Evolutionary conservation across 2,888 invertebrate species (phyloP), one percentile per base, ranked within the genome.

Genomic region (Emmelina monodactyla): DNA sequence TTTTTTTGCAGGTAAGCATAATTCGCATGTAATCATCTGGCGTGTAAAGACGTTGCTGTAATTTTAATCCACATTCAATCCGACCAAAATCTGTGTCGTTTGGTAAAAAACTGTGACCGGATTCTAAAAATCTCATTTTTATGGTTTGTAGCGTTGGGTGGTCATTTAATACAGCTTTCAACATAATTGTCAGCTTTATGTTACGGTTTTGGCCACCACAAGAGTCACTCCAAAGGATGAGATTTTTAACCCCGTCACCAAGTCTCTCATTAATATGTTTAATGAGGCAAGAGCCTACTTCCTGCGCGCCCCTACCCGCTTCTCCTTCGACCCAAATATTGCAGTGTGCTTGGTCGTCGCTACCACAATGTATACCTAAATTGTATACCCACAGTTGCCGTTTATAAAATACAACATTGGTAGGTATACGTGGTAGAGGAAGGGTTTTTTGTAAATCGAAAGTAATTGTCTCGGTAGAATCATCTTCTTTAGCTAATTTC

Each of bases 271-370:
- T 25, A 7, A 25, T 25, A 25, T 10, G 25, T 25, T 4, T 25
- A n/a, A n/a, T n/a, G n/a, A n/a, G n/a, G n/a, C n/a, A n/a, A n/a
- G n/a, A n/a, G n/a, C n/a, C n/a, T n/a, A 46, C 43, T 33, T 45
- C 44, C 34, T 46, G 42, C n/a, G 46, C 31, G 11, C 42, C 45
- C 33, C 46, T 34, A 4, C 45, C 38, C 12, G 46, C 43, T 37
- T 46, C 42, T 10, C 38, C 40, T 39, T 44, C 43, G n/a, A 43
- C 35, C 43, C 45, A 45, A 14, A 43, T 16, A 34, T 44, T 33
- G 36, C 41, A 45, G 19, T 35, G 37, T 6, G 31, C 46, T 32
- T 37, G n/a, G 32, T 41, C 43, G 11, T 35, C 36, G 5, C 36
- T 39, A 12, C 42, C 46, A 30, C 32, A 25, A 31, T 41, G 40